Base-by-base conservation (phyloP, 2,113 vertebrate genomes). In the Chamaetylas fuelleborni region DNA sequence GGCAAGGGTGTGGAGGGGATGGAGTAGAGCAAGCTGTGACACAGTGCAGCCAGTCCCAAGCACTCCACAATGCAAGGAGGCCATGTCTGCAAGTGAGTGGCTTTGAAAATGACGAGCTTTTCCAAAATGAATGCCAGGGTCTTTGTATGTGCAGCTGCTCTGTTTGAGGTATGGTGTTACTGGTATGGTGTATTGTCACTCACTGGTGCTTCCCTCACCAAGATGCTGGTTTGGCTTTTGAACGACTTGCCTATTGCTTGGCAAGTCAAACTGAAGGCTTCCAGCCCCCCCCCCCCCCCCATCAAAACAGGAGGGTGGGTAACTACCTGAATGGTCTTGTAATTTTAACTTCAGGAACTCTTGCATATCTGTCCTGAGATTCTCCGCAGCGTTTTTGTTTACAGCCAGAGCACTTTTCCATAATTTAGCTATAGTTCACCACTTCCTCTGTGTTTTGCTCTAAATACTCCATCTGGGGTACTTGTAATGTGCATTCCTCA, bases 61-160 rank as follows among this genome's bases (percentile, higher is more conserved):
- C 9, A 19, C 19, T 67, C 48, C 22, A 11, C 24, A 33, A 5
- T 62, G n/a, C 33, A 48, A 71, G 42, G 17, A 74, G 61, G 29
- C 67, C 6, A 0, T 0, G 1, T 31, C 53, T 38, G n/a, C 31
- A 45, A 11, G 36, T n/a, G 6, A 42, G 54, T 17, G 25, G 10
- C 36, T 69, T 69, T 69, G 43, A n/a, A 93, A 92, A 40, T 2
- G 7, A 26, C 18, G 43, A 76, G 43, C 56, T 87, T 83, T 54
- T 86, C 22, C 67, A 16, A 78, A 53, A 20, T 12, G 17, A 81
- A 16, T 28, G 17, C 17, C 8, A 8, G 8, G 33, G 7, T 81
- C 38, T 67, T 60, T 43, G 47, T 19, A 7, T 5, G 8, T 50
- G 47, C 60, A 62, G 29, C 33, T 78, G 47, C 26, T 81, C 13